Evolutionary conservation across 2,797 vertebrate species (phyloP).

Genomic region (Graptemys geographica): DNA sequence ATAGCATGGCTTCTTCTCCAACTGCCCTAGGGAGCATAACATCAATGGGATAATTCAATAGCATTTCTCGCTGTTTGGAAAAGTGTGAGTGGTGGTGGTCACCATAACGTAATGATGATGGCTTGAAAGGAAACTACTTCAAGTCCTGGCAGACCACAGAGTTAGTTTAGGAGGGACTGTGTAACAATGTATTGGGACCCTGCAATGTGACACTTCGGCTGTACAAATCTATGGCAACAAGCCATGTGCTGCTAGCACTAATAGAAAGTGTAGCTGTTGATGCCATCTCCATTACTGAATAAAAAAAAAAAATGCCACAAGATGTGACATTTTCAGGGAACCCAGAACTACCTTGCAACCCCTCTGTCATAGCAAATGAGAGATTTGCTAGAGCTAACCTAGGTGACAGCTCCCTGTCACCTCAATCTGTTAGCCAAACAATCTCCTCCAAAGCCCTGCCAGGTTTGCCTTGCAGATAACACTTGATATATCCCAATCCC

Average conservation of each 20-base stretch:
- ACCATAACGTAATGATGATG: not conserved
- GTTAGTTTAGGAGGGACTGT: not conserved
- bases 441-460: not conserved
- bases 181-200: not conserved
- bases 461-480: not conserved
- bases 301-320: not conserved
- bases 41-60: not conserved
- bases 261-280: not conserved
- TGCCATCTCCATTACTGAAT: not conserved
- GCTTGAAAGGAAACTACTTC: not conserved
- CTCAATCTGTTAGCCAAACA: not conserved
- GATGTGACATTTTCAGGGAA: too few species aligned
- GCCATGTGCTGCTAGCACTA: not conserved
- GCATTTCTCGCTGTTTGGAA: conserved; percentile 23
- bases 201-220: not conserved
- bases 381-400: not conserved
- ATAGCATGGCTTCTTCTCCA: not conserved
- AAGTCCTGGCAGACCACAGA: not conserved
- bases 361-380: not conserved
- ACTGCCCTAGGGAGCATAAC: not conserved
- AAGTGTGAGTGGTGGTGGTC: not conserved
- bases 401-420: not conserved
- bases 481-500: not conserved
- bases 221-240: not conserved
- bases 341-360: not conserved